phyloP scores from a whole-genome alignment of 2,888 invertebrate genomes.

The Panorpa germanica region DNA sequence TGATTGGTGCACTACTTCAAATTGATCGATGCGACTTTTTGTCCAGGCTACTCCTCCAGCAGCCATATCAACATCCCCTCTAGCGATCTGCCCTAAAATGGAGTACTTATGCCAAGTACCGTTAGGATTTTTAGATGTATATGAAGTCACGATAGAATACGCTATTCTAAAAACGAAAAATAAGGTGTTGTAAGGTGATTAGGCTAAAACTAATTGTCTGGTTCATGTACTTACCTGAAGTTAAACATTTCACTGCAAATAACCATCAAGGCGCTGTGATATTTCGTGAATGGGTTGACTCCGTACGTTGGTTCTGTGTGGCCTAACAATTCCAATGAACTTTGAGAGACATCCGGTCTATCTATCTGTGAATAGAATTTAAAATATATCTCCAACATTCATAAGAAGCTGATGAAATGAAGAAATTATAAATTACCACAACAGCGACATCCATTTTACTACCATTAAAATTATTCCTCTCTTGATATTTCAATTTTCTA shows the following conservation, averaged over 20 bases:
- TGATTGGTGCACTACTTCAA: conserved; percentile 21
- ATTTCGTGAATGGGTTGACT: conserved; percentile 20
- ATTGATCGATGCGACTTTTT: conserved; percentile 20
- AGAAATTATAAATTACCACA: too few species aligned
- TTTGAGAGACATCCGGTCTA: too few species aligned
- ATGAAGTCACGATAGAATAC: too few species aligned
- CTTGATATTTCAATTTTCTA: too few species aligned
- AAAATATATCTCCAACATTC: too few species aligned
- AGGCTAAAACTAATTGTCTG: background rate
- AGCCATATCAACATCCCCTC: conserved; percentile 22
- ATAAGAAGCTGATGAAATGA: too few species aligned
- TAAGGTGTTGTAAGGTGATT: background rate
- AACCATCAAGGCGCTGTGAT: conserved; percentile 17
- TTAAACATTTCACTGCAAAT: conserved; percentile 19
- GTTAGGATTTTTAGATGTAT: too few species aligned
- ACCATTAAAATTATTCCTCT: too few species aligned
- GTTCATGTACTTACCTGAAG: conserved; percentile 14
- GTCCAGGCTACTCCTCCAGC: conserved; percentile 21
- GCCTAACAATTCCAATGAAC: conserved; percentile 15
- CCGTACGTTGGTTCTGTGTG: conserved; percentile 17
- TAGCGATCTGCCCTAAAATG: too few species aligned
- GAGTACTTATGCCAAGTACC: too few species aligned
- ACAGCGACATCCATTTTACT: too few species aligned
- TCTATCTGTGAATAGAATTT: too few species aligned
- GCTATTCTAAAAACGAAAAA: conserved; percentile 15